Conservation (phyloP, 1,140 invertebrate species). For the Meteorus sp. region DNA sequence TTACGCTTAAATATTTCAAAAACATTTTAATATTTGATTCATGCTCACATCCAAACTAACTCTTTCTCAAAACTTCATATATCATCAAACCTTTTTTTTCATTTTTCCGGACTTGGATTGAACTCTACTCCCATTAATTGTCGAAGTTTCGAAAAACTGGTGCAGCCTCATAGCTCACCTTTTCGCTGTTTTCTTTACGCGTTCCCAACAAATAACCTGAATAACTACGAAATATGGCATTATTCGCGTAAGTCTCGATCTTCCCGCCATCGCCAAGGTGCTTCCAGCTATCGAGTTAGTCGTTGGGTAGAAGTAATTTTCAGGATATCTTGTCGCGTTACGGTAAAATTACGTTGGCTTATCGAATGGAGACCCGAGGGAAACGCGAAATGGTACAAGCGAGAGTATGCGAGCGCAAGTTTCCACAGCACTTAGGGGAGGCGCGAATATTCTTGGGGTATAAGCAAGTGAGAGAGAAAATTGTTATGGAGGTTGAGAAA, state of each 20-base stretch:
- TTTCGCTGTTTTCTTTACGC: too few species aligned
- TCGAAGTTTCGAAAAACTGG: constrained; percentile 46
- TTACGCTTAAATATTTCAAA: too few species aligned
- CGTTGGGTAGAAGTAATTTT: constrained; percentile 32
- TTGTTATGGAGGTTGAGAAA: constrained; percentile 9
- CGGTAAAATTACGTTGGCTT: constrained; percentile 33
- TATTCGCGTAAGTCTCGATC: background rate
- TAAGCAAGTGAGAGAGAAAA: constrained; percentile 4
- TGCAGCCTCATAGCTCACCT: constrained; percentile 49
- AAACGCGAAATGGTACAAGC: constrained; percentile 15
- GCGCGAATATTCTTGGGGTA: constrained; percentile 16
- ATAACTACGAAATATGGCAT: background rate
- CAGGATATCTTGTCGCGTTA: constrained; percentile 31
- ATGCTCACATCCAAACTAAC: too few species aligned
- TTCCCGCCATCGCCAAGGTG: constrained; percentile 11
- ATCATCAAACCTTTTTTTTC: too few species aligned
- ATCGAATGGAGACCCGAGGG: constrained; percentile 27
- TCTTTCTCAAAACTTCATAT: too few species aligned
- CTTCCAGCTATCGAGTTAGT: constrained; percentile 16
- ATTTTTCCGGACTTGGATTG: too few species aligned
- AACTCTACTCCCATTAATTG: too few species aligned
- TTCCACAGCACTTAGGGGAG: constrained; percentile 17
- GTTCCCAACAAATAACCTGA: background rate
- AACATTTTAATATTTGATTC: too few species aligned
- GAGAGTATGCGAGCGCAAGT: constrained; percentile 13